Conservation (phyloP, 2,888 invertebrate species). For the Acleris holmiana region DNA sequence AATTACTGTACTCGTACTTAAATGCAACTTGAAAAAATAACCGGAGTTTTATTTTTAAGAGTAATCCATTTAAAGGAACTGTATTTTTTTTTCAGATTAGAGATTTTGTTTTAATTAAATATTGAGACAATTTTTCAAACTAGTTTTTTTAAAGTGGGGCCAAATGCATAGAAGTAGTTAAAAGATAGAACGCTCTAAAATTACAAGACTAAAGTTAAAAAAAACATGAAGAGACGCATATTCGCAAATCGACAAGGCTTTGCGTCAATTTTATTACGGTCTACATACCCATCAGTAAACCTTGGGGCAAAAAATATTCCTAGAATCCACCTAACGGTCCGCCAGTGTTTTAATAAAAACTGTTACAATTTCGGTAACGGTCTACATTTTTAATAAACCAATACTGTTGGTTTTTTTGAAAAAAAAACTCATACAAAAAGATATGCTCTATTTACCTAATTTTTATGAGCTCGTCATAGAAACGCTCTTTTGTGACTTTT, state of each 20-base stretch:
- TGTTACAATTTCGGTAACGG: constrained; percentile 69
- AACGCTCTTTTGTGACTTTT: constrained; percentile 45
- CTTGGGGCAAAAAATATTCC: constrained; percentile 15
- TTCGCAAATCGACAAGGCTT: neutral
- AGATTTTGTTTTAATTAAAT: too few relatives aligned
- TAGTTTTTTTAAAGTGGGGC: too few relatives aligned
- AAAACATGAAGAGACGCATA: neutral
- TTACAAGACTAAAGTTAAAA: too few relatives aligned
- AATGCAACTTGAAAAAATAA: too few relatives aligned
- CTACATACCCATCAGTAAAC: neutral
- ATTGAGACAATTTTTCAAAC: too few relatives aligned
- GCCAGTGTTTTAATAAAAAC: constrained; percentile 48
- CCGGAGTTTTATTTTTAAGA: too few relatives aligned
- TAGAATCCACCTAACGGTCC: constrained; percentile 31
- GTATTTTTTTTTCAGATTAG: too few relatives aligned
- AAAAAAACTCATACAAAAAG: constrained; percentile 56
- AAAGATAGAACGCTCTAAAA: too few relatives aligned
- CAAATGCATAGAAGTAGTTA: too few relatives aligned
- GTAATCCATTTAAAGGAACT: too few relatives aligned
- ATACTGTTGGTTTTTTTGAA: constrained; percentile 43
- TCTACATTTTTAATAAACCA: constrained; percentile 49
- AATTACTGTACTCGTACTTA: too few relatives aligned
- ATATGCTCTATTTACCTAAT: constrained; percentile 69
- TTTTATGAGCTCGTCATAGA: constrained; percentile 62
- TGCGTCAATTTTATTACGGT: neutral